Evolutionary conservation across 2,797 vertebrate species (phyloP).

Genomic region (Hybognathus amarus): DNA sequence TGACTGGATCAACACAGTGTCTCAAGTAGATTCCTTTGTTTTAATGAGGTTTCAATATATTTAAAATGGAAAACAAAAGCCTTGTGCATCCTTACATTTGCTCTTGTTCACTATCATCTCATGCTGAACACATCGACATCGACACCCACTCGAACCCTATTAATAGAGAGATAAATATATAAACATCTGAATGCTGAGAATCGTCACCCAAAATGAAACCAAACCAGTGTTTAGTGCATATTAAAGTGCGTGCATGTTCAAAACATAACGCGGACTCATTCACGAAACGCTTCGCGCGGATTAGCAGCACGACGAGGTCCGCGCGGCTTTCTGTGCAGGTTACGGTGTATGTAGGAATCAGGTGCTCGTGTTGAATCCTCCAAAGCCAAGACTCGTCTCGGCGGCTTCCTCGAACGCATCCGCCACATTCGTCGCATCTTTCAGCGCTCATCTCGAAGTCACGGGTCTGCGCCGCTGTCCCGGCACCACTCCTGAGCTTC

Average conservation of each 20-base stretch:
- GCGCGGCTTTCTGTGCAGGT: slow-evolving; percentile 91
- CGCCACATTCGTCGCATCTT: slow-evolving; percentile 93
- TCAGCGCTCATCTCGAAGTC: slow-evolving; percentile 97
- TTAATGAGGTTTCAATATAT: not conserved
- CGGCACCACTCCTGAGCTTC: slow-evolving; percentile 92
- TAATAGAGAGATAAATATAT: not conserved
- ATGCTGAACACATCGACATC: slow-evolving; percentile 25
- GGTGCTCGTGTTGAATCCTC: slow-evolving; percentile 91
- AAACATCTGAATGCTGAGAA: not conserved
- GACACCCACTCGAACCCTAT: slow-evolving; percentile 1
- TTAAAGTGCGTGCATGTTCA: not conserved
- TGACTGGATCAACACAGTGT: not conserved
- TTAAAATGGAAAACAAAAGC: not conserved
- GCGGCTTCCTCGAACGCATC: slow-evolving; percentile 93
- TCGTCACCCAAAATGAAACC: slow-evolving; percentile 33
- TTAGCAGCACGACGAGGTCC: slow-evolving; percentile 87
- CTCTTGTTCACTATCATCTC: slow-evolving; percentile 27
- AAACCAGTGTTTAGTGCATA: slow-evolving; percentile 44
- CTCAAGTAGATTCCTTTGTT: not conserved
- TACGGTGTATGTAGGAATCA: slow-evolving; percentile 94
- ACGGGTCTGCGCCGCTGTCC: slow-evolving; percentile 90
- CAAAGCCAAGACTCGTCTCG: slow-evolving; percentile 85
- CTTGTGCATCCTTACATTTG: slow-evolving; percentile 23
- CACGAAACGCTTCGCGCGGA: not conserved
- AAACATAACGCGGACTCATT: not conserved